Evolutionary conservation across 2,888 invertebrate species (phyloP).

Genomic region (Spatulosminthurus flaviceps): DNA sequence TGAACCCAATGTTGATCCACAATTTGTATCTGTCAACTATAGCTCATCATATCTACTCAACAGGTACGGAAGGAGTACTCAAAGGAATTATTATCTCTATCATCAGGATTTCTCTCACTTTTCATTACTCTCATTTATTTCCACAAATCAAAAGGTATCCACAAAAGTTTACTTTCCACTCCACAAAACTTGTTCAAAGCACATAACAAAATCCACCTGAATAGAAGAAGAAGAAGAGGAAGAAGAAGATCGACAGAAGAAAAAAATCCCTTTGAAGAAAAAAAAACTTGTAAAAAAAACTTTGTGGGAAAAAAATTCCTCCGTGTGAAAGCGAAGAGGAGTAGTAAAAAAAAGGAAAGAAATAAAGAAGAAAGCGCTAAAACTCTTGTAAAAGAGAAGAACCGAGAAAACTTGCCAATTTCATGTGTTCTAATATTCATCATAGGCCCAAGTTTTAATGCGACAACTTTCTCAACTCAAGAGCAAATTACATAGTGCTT

Average conservation of each 20-base stretch:
- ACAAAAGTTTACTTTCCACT: too few relatives aligned
- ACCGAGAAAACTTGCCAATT: conserved; percentile 7
- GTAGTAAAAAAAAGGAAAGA: too few relatives aligned
- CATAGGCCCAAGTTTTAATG: neutral
- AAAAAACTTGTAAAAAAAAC: too few relatives aligned
- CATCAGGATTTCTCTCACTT: neutral
- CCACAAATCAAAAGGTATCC: neutral
- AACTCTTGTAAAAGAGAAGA: neutral
- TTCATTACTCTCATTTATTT: neutral
- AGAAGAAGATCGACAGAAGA: too few relatives aligned
- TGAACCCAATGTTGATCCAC: conserved; percentile 8
- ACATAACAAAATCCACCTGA: too few relatives aligned
- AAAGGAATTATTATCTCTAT: neutral
- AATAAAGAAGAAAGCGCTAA: too few relatives aligned
- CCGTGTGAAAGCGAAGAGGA: too few relatives aligned
- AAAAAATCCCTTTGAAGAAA: too few relatives aligned
- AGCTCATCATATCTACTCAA: neutral
- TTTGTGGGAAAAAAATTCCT: too few relatives aligned
- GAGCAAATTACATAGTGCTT: too few relatives aligned
- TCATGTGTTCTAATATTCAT: neutral
- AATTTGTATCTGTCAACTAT: conserved; percentile 8
- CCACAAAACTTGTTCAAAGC: too few relatives aligned
- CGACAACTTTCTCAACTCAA: neutral
- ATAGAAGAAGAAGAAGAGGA: too few relatives aligned
- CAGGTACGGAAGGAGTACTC: conserved; percentile 7